Evolutionary conservation across 2,113 vertebrate genomes (phyloP).

Genomic region (Gymnogyps californianus): DNA sequence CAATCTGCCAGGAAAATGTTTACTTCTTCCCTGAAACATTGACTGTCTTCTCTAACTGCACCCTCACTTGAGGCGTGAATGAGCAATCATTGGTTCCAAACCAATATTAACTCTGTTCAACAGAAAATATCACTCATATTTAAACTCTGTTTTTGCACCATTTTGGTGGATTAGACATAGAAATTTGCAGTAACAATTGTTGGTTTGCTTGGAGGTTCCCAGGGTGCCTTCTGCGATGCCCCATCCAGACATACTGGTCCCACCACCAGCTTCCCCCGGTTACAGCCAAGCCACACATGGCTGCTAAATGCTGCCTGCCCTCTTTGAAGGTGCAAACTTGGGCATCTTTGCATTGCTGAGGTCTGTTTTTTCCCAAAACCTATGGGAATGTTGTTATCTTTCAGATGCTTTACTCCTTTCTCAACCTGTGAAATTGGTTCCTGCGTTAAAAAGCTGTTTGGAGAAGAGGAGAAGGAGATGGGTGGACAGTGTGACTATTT

Average conservation of each 20-base stretch:
- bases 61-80: not conserved
- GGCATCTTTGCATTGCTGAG: not conserved
- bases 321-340: not conserved
- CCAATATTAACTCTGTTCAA: not conserved
- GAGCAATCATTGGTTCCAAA: not conserved
- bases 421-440: not conserved
- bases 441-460: not conserved
- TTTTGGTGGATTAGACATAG: not conserved
- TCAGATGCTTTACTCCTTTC: not conserved
- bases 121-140: not conserved
- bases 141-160: not conserved
- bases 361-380: not conserved
- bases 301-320: not conserved
- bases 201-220: not conserved
- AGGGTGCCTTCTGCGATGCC: not conserved
- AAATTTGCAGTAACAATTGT: not conserved
- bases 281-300: fast-evolving
- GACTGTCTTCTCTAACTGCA: not conserved
- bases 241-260: not conserved
- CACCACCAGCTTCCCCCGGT: not conserved
- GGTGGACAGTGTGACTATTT: not conserved
- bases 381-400: not conserved
- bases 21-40: not conserved
- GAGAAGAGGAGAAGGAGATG: not conserved
- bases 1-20: conserved; percentile 5